Percentiles rank a stretch among this genome's conserved stretches.
phyloP scores from a whole-genome alignment of 2,888 invertebrate species.

The Cantharis rustica region DNA sequence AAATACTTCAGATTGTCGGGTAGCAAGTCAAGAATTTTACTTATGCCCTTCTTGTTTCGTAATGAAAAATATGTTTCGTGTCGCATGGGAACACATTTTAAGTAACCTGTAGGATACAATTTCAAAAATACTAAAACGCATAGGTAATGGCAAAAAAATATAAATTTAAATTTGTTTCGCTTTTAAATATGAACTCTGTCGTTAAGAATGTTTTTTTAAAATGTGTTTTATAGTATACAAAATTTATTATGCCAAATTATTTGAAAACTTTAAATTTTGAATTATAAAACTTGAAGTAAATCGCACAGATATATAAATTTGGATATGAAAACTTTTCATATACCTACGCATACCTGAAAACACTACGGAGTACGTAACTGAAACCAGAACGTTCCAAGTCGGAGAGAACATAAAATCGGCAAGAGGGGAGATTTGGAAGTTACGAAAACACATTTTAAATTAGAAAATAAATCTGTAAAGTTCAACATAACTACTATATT shows the following conservation, averaged over 20 bases:
- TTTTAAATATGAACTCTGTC: background rate
- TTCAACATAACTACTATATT: background rate
- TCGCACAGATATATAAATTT: slow-evolving; percentile 26
- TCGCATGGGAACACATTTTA: background rate
- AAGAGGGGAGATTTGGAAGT: slow-evolving; percentile 14
- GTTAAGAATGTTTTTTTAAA: background rate
- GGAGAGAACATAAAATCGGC: background rate
- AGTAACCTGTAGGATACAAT: background rate
- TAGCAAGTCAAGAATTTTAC: background rate
- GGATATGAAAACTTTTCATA: slow-evolving; percentile 20
- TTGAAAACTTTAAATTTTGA: background rate
- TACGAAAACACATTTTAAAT: slow-evolving; percentile 19
- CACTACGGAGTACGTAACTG: slow-evolving; percentile 12
- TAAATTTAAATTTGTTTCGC: background rate
- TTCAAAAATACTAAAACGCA: background rate
- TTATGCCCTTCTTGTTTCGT: background rate
- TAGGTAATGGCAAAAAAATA: background rate
- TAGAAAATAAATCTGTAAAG: slow-evolving; percentile 21
- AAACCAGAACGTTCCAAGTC: slow-evolving; percentile 25
- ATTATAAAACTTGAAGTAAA: background rate
- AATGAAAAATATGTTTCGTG: background rate
- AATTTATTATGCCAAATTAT: background rate
- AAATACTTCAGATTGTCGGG: background rate
- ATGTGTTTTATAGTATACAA: background rate
- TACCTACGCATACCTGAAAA: slow-evolving; percentile 22